A percentile compares a stretch with the other conserved stretches of the same genome.
Evolutionary conservation across 2,888 invertebrate species (phyloP).

Genomic region (Dasypogon diadema): DNA sequence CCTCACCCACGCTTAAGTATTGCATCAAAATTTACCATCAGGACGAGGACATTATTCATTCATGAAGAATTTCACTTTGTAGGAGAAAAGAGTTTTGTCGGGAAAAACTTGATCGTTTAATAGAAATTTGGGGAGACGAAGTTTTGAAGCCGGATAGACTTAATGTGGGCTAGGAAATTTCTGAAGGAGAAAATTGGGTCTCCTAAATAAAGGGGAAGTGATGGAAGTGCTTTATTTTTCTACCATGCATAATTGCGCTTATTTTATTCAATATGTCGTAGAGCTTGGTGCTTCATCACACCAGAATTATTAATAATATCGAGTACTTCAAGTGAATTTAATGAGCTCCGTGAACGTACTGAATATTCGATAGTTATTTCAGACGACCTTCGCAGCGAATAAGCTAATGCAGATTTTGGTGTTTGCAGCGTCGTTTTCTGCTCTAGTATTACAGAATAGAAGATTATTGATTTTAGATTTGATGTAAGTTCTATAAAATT

Average conservation of each 20-base stretch:
- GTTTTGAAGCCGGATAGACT: constrained; percentile 9
- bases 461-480: neutral
- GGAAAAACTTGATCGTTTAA: neutral
- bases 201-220: neutral
- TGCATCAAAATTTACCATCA: neutral
- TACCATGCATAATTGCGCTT: neutral
- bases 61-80: neutral
- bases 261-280: neutral
- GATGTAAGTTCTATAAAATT: neutral
- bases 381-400: neutral
- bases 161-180: constrained; percentile 8
- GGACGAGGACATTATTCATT: neutral
- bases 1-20: neutral
- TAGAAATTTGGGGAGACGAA: neutral
- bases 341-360: neutral
- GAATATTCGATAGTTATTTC: neutral
- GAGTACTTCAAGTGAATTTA: neutral
- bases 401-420: neutral
- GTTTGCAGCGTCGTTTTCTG: neutral
- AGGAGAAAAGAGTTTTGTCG: neutral
- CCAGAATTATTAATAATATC: neutral
- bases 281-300: neutral
- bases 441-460: neutral
- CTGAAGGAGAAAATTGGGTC: neutral
- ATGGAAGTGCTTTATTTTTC: neutral